Conservation (phyloP, 2,888 invertebrate species). For the Nymphalis c-album region DNA sequence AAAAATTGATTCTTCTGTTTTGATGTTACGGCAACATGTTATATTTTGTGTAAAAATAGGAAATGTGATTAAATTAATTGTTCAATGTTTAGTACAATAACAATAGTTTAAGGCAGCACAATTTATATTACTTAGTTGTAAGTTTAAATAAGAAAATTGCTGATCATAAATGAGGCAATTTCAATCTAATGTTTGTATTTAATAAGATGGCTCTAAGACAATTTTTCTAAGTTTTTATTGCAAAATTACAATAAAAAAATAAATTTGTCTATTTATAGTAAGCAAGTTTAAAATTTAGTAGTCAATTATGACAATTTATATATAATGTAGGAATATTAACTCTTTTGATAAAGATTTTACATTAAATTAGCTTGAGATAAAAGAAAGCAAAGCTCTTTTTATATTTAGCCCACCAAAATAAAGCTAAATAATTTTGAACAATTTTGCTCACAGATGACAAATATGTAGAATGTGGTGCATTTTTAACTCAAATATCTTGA, state of each 20-base stretch:
- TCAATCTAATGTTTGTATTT: background rate
- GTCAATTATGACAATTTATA: constrained; percentile 30
- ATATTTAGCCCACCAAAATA: constrained; percentile 9
- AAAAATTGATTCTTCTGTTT: background rate
- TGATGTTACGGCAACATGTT: background rate
- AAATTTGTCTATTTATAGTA: background rate
- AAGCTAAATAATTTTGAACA: background rate
- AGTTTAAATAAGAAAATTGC: constrained; percentile 21
- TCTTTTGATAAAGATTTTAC: constrained; percentile 23
- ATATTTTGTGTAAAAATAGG: background rate
- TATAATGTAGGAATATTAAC: background rate
- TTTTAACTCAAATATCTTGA: too few species aligned
- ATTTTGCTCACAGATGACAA: background rate
- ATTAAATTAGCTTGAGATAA: constrained; percentile 11
- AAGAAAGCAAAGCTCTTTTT: constrained; percentile 8
- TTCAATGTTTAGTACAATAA: constrained; percentile 56
- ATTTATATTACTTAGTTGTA: constrained; percentile 35
- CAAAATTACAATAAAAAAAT: constrained; percentile 1
- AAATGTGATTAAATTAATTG: constrained; percentile 38
- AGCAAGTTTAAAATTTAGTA: constrained; percentile 13
- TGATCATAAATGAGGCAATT: constrained; percentile 14
- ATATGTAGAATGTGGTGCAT: too few species aligned
- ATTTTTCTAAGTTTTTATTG: background rate
- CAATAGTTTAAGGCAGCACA: constrained; percentile 40
- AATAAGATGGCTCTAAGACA: background rate